Base-by-base conservation (phyloP, 2,113 vertebrate genomes). In the Melanerpes aurifrons region DNA sequence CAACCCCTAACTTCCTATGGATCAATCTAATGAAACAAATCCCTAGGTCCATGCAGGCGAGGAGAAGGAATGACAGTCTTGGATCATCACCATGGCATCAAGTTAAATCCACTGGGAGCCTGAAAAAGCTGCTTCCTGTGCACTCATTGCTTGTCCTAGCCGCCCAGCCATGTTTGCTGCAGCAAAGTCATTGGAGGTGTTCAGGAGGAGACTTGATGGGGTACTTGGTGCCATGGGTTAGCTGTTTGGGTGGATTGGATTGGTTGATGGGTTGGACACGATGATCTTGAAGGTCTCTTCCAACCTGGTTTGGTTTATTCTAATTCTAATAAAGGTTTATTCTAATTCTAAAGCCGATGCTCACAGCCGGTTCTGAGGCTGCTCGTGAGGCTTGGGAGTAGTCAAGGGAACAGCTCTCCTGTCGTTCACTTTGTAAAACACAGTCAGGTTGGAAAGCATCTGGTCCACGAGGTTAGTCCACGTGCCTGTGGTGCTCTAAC, bases 81-180 rank as follows among this genome's bases (percentile, higher is more conserved):
- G 25, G 53, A 2, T 45, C 4, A 1, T 53, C 68, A 64, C 63
- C 8, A 5, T 2, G 1, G 15, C 79, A 10, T 12, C 10, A 7
- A 15, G 37, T 57, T 31, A 84, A 82, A 82, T 47, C 14, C 37
- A 63, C 4, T 13, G 6, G 26, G 81, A 82, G 31, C 67, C 32
- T 61, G 48, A 57, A 64, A 87, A 71, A 71, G 29, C 43, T 35
- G 25, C 10, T 80, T 73, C 77, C 47, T 47, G 3, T 67, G 19
- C 16, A 4, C 24, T 79, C 43, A 1, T 13, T 59, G 43, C 26
- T 84, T 9, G 45, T 82, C n/a, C 14, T 0, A 66, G 81, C 80
- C 31, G 13, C 47, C 15, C 17, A 73, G 32, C 58, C 47, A 2
- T 35, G 61, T 58, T 82, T 79, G 57, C 73, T 74, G 32, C n/a